Percentiles rank a stretch among this genome's conserved stretches.
Evolutionary conservation across 2,113 vertebrate genomes (phyloP).

Genomic region (Forbesichthys papilliferus): DNA sequence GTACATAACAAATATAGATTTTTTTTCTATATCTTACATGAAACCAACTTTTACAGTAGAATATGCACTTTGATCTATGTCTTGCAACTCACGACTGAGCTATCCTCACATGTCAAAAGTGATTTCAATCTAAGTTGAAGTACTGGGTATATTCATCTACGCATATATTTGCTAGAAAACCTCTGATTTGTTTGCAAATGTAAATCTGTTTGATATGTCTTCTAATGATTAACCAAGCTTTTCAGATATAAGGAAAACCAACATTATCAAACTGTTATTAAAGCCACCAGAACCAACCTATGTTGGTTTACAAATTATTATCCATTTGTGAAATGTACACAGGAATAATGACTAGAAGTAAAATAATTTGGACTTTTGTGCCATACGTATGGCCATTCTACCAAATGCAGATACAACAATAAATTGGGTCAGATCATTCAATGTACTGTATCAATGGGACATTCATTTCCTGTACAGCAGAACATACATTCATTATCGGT

Average conservation of each 20-base stretch:
- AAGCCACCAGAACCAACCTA: conserved; percentile 24
- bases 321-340: not conserved
- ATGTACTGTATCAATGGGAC: conserved; percentile 67
- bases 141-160: conserved; percentile 38
- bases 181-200: conserved; percentile 41
- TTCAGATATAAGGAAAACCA: conserved; percentile 13
- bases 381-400: conserved; percentile 40
- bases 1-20: conserved; percentile 78
- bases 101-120: conserved; percentile 44
- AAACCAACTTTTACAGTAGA: conserved; percentile 64
- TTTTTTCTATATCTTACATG: conserved; percentile 62
- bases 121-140: conserved; percentile 36
- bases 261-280: not conserved
- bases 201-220: conserved; percentile 34
- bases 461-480: conserved; percentile 78
- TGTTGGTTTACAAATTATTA: conserved; percentile 12
- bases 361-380: conserved; percentile 42
- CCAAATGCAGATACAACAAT: conserved; percentile 42
- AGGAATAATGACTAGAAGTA: conserved; percentile 18
- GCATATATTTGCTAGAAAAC: conserved; percentile 32
- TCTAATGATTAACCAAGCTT: conserved; percentile 39
- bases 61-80: conserved; percentile 42
- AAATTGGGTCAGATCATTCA: conserved; percentile 52
- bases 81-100: conserved; percentile 47
- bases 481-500: conserved; percentile 84